Conservation (phyloP, 2,113 vertebrate genomes). For the Climacteris rufus region DNA sequence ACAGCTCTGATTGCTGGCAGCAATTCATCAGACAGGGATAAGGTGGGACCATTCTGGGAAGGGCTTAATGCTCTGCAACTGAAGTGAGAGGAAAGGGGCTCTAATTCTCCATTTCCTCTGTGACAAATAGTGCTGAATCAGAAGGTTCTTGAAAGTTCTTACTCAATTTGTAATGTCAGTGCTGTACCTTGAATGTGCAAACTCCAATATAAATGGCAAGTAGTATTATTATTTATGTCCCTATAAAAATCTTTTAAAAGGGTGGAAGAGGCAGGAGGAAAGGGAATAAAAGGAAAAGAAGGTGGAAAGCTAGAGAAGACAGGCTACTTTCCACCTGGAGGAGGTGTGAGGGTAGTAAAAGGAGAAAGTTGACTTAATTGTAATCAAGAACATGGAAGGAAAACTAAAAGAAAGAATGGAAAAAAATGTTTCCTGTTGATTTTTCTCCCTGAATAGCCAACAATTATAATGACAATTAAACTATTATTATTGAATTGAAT, state of each 20-base stretch:
- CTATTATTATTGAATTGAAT: neutral
- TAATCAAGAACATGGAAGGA: neutral
- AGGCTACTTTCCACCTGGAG: neutral
- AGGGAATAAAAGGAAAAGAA: neutral
- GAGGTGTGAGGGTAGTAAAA: neutral
- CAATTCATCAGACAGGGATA: neutral
- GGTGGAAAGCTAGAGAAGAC: neutral
- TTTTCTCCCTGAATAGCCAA: neutral
- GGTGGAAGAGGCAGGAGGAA: neutral
- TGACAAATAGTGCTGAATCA: constrained; percentile 49
- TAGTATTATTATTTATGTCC: constrained; percentile 17
- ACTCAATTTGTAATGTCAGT: constrained; percentile 20
- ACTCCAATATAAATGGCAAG: constrained; percentile 3
- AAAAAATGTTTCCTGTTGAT: neutral
- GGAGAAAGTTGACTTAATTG: neutral
- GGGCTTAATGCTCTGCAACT: neutral
- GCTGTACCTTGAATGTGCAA: neutral
- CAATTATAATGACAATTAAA: neutral
- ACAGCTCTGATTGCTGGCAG: neutral
- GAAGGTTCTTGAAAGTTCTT: constrained; percentile 18
- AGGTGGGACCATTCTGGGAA: neutral
- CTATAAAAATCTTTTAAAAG: constrained; percentile 12
- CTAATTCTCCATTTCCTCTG: constrained; percentile 2
- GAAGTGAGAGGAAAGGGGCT: neutral
- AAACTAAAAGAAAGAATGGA: neutral